These are phyloP conservation scores for Drosophila auraria DNA, from an alignment of 1,140 invertebrate species.

Conservation along the genomic window DNA sequence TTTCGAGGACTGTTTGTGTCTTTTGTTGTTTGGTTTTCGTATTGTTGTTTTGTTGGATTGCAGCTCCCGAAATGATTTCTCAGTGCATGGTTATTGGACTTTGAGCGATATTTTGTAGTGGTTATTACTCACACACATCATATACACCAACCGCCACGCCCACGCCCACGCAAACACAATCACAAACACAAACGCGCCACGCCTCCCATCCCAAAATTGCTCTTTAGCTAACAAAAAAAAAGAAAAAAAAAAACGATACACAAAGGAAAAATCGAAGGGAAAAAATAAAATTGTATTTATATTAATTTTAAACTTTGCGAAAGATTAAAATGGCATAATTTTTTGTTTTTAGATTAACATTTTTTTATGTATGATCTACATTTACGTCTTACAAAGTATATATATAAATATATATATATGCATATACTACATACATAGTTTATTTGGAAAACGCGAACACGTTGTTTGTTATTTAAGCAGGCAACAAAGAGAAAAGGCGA, in stretches of 20 bases:
- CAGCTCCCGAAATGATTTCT: background rate
- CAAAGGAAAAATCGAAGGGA: slow-evolving; percentile 4
- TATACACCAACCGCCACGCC: slow-evolving; percentile 1
- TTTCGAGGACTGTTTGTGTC: background rate
- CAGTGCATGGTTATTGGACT: slow-evolving; percentile 1
- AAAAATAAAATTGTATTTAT: slow-evolving; percentile 61
- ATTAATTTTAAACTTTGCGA: slow-evolving; percentile 30
- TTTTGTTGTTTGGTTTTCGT: slow-evolving; percentile 1
- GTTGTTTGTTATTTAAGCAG: slow-evolving; percentile 67
- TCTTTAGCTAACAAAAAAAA: background rate
- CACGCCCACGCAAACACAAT: background rate
- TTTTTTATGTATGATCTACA: slow-evolving; percentile 63
- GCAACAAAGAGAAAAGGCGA: background rate
- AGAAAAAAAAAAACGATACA: slow-evolving; percentile 4
- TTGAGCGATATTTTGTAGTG: slow-evolving; percentile 1
- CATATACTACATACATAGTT: slow-evolving; percentile 43
- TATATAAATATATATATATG: slow-evolving; percentile 38
- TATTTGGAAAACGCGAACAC: slow-evolving; percentile 46
- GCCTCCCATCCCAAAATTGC: background rate
- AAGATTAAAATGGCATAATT: slow-evolving; percentile 48
- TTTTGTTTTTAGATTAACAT: slow-evolving; percentile 48
- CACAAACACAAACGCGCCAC: too few species aligned
- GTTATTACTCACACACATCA: background rate
- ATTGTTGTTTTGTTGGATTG: background rate
- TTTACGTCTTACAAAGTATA: slow-evolving; percentile 34